Conservation (phyloP, 2,797 vertebrate genomes). For the Coluber constrictor region DNA sequence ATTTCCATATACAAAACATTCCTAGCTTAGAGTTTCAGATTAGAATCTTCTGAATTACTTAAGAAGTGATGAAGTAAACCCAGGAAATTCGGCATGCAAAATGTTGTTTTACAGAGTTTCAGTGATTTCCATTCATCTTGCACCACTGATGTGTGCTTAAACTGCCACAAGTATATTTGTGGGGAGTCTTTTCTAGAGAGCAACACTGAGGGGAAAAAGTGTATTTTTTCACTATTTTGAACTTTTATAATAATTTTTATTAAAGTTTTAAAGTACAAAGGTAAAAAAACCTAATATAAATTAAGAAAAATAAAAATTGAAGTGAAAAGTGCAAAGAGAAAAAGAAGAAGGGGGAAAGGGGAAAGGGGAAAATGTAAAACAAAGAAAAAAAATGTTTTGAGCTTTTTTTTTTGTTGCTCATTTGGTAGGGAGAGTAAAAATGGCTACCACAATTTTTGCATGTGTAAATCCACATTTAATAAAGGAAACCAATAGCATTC, state of each 20-base stretch:
- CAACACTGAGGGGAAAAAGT: neutral
- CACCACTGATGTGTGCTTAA: neutral
- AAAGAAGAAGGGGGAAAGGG: neutral
- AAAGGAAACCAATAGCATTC: neutral
- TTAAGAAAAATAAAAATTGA: neutral
- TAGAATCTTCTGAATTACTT: neutral
- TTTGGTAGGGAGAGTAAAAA: neutral
- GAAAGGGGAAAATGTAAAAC: neutral
- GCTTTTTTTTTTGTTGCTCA: neutral
- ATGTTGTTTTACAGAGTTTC: neutral
- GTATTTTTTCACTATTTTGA: neutral
- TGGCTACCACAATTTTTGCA: neutral
- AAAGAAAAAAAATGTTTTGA: neutral
- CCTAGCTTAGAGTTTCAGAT: neutral
- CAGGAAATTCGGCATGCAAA: neutral
- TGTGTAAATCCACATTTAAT: neutral
- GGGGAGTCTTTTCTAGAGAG: neutral
- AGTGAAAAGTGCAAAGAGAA: neutral
- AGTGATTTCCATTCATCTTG: neutral
- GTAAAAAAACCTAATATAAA: neutral
- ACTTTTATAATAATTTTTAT: neutral
- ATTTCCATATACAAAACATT: slow-evolving; percentile 30
- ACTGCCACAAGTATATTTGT: neutral
- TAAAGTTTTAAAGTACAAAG: neutral
- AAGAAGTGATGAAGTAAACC: neutral